phyloP scores from a whole-genome alignment of 53 echinoderm and acorn worm genomes.

The Patiria pectinifera region DNA sequence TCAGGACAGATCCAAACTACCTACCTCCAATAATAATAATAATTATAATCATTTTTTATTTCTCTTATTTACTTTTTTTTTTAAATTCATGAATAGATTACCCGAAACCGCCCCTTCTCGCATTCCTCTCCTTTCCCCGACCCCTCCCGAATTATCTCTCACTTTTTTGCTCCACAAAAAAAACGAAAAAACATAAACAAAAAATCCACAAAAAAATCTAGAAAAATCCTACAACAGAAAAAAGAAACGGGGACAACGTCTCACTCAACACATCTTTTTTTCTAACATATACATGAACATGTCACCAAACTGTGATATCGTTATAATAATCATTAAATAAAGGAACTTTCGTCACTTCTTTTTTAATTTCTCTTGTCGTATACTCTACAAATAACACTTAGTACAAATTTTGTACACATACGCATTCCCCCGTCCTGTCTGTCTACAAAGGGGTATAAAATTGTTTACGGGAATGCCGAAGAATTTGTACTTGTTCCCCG shows the following conservation, averaged over 20 bases:
- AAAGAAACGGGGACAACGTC: conserved; percentile 42
- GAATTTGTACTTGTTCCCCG: conserved; percentile 36
- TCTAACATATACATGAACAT: conserved; percentile 69
- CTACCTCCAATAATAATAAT: conserved; percentile 67
- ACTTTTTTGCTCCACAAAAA: conserved; percentile 56
- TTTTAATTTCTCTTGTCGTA: conserved; percentile 47
- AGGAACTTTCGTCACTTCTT: conserved; percentile 58
- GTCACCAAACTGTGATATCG: conserved; percentile 66
- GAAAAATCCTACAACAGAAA: conserved; percentile 53
- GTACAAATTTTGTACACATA: conserved; percentile 72
- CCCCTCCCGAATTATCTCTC: conserved; percentile 25
- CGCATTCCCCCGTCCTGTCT: conserved; percentile 63
- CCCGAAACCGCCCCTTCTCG: conserved; percentile 36
- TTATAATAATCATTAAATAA: conserved; percentile 66
- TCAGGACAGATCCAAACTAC: conserved; percentile 60
- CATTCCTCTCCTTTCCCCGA: background rate
- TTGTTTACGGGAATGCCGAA: conserved; percentile 61
- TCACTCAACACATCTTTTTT: conserved; percentile 47
- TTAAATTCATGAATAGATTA: conserved; percentile 64
- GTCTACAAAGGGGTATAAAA: conserved; percentile 71
- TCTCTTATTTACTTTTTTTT: conserved; percentile 61
- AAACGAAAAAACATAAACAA: conserved; percentile 51
- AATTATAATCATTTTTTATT: conserved; percentile 61
- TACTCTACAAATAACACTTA: conserved; percentile 60
- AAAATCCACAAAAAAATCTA: conserved; percentile 46